Evolutionary conservation across 2,888 invertebrate species (phyloP), one percentile per base, ranked within the genome.

Genomic region (Acronicta alni): DNA sequence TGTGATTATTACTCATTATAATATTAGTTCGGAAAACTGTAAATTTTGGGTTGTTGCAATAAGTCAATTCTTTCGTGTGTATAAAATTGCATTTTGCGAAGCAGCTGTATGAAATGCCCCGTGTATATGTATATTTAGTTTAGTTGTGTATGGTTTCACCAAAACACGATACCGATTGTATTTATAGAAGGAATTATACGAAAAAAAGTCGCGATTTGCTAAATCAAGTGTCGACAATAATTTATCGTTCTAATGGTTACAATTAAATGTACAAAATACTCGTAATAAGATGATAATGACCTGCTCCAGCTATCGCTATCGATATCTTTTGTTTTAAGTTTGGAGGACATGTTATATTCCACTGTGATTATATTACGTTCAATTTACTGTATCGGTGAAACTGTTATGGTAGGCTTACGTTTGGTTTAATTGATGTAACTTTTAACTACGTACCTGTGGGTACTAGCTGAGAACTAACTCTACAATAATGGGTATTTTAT

Each of bases 41-140:
- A 89, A 81, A 89, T 89, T 89, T 92, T 92, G 93, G 93, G 94
- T 89, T 84, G 93, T 91, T 93, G 93, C 93, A 93, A 93, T 93
- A 93, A 91, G 88, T 80, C 80, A 84, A 75, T 89, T 87, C 89
- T 89, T 77, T 83, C 76, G 81, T 83, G 80, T 84, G 82, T 86
- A 82, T 84, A 84, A 87, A 89, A 85, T 86, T 84, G 85, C 83
- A 89, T 85, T 86, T 87, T 84, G 82, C 80, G 73, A 80, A 79
- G 80, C 80, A 81, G 77, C 79, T 82, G 81, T 79, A 81, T 80
- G 82, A 76, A 76, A 82, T 86, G 87, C 88, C 89, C 88, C 88
- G 77, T 83, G 83, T 87, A 81, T 85, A 65, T 87, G 83, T 86
- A 84, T 87, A 87, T 87, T 85, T 88, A 88, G 87, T 82, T 82